These are phyloP conservation scores for Salmo trutta DNA, from an alignment of 2,797 vertebrate species.

Conservation along the genomic window DNA sequence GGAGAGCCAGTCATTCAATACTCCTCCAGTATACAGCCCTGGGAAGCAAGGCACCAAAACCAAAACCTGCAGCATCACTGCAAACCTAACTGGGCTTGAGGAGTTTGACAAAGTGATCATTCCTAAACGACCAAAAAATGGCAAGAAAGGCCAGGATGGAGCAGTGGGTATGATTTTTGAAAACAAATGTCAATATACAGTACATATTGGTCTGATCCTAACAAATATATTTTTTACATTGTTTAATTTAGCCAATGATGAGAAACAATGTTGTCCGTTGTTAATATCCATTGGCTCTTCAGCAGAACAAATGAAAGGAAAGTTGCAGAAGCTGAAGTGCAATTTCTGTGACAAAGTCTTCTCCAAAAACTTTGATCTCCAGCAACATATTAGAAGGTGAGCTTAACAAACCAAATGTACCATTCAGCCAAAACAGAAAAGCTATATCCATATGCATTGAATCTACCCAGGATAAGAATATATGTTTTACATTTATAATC, in stretches of 20 bases:
- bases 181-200: background rate
- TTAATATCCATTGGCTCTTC: background rate
- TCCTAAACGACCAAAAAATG: slow-evolving; percentile 79
- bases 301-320: slow-evolving; percentile 84
- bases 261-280: background rate
- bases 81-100: slow-evolving; percentile 66
- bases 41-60: slow-evolving; percentile 88
- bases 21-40: slow-evolving; percentile 86
- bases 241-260: no score
- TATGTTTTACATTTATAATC: background rate
- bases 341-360: slow-evolving; percentile 96
- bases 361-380: slow-evolving; percentile 96
- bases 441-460: background rate
- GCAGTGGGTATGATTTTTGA: slow-evolving; percentile 48
- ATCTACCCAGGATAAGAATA: background rate
- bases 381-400: slow-evolving; percentile 97
- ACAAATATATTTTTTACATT: background rate
- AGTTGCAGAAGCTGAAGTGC: slow-evolving; percentile 92
- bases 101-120: slow-evolving; percentile 80
- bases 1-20: slow-evolving; percentile 85
- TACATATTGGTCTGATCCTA: background rate
- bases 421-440: background rate
- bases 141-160: slow-evolving; percentile 81
- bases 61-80: slow-evolving; percentile 79
- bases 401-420: slow-evolving; percentile 3